Conservation (phyloP, 2,888 invertebrate species). For the Cyclophora albipunctata region DNA sequence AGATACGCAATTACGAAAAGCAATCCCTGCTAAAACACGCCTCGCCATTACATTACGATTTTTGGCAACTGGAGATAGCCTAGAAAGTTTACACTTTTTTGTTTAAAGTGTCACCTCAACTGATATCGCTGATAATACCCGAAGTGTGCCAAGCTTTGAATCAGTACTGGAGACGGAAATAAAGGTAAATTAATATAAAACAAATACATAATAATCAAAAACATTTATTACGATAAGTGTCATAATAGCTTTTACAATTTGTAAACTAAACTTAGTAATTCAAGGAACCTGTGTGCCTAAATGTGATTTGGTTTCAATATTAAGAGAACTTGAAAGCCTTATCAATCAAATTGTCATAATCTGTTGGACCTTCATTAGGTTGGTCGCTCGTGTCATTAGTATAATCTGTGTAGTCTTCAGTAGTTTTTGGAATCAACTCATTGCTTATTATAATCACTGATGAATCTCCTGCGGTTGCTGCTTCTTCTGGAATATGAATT, state of each 20-base stretch:
- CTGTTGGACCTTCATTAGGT: too few relatives aligned
- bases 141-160: constrained; percentile 7
- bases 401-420: too few relatives aligned
- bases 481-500: too few relatives aligned
- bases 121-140: constrained; percentile 5
- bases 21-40: constrained; percentile 1
- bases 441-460: too few relatives aligned
- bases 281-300: constrained; percentile 2
- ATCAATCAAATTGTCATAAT: too few relatives aligned
- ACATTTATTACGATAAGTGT: constrained; percentile 3
- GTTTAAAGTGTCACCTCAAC: constrained; percentile 5
- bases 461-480: too few relatives aligned
- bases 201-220: constrained; percentile 2
- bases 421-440: too few relatives aligned
- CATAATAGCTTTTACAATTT: constrained; percentile 2
- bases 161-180: constrained; percentile 3
- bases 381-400: too few relatives aligned
- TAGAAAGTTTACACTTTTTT: constrained; percentile 4
- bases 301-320: constrained; percentile 4
- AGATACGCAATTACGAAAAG: constrained; percentile 1
- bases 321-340: constrained; percentile 6
- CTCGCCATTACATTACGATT: constrained; percentile 4
- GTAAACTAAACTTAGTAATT: constrained; percentile 4
- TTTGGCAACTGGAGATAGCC: constrained; percentile 2
- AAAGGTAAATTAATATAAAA: constrained; percentile 1